Percentiles rank a stretch among this genome's conserved stretches.
These are phyloP conservation scores for Noctuana brunneofusca DNA, from an alignment of 2,888 invertebrate species.

Conservation along the genomic window DNA sequence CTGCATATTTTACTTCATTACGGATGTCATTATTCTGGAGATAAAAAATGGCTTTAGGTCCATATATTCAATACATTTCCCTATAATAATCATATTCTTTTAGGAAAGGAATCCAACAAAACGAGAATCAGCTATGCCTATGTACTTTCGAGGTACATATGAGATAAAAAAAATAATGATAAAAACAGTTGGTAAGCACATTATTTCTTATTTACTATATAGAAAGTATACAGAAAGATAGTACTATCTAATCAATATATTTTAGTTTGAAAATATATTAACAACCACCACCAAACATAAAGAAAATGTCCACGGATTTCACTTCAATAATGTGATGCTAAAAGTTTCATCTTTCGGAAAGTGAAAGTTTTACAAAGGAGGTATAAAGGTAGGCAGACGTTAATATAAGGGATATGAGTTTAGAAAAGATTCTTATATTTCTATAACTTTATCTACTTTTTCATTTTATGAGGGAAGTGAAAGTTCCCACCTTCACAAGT, in stretches of 20 bases:
- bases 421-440: neutral
- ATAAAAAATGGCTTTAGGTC: neutral
- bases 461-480: neutral
- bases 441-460: slow-evolving; percentile 6
- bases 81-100: neutral
- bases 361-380: slow-evolving; percentile 1
- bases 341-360: neutral
- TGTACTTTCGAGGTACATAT: too few relatives aligned
- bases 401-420: slow-evolving; percentile 1
- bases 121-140: neutral
- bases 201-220: too few relatives aligned
- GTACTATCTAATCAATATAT: too few relatives aligned
- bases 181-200: too few relatives aligned
- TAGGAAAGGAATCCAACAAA: neutral
- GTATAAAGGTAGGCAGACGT: neutral
- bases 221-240: too few relatives aligned
- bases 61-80: neutral
- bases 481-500: neutral
- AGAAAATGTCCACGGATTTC: too few relatives aligned
- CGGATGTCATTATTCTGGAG: neutral
- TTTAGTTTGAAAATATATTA: too few relatives aligned
- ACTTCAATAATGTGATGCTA: neutral
- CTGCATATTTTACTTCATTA: slow-evolving; percentile 6
- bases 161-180: too few relatives aligned
- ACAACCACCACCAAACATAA: too few relatives aligned